Evolutionary conservation across 2,888 invertebrate species (phyloP).

Genomic region (Lithodes maja): DNA sequence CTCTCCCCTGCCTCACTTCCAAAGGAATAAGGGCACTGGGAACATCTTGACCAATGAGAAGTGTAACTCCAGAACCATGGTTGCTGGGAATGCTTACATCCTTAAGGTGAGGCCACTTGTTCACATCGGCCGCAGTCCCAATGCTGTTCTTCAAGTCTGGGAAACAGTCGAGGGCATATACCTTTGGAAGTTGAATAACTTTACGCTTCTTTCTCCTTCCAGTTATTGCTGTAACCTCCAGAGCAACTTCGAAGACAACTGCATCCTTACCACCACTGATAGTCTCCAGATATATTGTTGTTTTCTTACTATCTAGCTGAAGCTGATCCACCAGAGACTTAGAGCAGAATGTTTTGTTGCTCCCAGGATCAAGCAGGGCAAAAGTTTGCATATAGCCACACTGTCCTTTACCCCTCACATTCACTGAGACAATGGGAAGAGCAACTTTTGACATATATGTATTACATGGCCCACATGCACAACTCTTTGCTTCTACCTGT

Average conservation of each 20-base stretch:
- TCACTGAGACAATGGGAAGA: background rate
- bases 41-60: background rate
- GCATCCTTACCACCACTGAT: background rate
- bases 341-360: background rate
- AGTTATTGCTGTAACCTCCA: background rate
- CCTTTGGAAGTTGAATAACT: background rate
- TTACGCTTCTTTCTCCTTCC: background rate
- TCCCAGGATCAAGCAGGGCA: background rate
- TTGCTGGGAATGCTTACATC: background rate
- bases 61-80: background rate
- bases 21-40: background rate
- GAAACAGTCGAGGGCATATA: background rate
- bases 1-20: background rate
- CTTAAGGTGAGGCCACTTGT: background rate
- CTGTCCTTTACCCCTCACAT: background rate
- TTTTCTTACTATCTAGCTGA: background rate
- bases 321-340: background rate
- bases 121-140: background rate
- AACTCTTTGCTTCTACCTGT: background rate
- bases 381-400: background rate
- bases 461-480: background rate
- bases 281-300: background rate
- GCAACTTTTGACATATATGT: background rate
- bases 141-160: background rate
- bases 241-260: background rate